Evolutionary conservation across 1,140 invertebrate genomes (phyloP), one percentile per base, ranked within the genome.

Genomic region (Papilio helenus): DNA sequence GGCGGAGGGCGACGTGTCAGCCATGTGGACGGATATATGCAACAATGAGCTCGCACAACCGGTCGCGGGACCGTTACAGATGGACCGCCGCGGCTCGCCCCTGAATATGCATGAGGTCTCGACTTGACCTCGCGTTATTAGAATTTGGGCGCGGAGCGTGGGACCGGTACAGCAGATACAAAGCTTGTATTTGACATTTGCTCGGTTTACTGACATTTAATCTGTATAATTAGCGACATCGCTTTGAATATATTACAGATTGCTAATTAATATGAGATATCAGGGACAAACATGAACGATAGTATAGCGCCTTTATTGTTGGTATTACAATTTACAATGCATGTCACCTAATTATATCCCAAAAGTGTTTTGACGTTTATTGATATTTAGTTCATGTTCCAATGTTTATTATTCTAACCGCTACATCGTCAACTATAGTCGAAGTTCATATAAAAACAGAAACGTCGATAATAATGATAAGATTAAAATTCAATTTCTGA

Each of bases 31-130:
- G 90, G 87, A 86, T 89, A 87, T 82, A 85, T 89, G 89, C 89
- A 92, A 94, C 92, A 93, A 94, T 94, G 88, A 89, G 87, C 86
- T 86, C 84, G 87, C 81, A 92, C 89, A 93, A 94, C 93, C 93
- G 93, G 93, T 94, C 89, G 82, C 85, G 85, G 85, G 90, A 92
- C 93, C 92, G 92, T 93, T 94, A 94, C 91, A 90, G 92, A 94
- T 89, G 91, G 90, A 84, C 85, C 89, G 86, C 87, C 88, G 83
- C 79, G 84, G 84, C 61, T 82, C 86, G 82, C 84, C 85, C 84
- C 86, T 94, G 93, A 94, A 94, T 94, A 94, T 94, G 92, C 93
- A 94, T 94, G 91, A 94, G 90, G 80, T 85, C 79, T 80, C 86
- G 87, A 91, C 83, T 92, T 91, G 93, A 94, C 93, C 93, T 93